Evolutionary conservation across 2,888 invertebrate species (phyloP).

Genomic region (Mellilla xanthometata): DNA sequence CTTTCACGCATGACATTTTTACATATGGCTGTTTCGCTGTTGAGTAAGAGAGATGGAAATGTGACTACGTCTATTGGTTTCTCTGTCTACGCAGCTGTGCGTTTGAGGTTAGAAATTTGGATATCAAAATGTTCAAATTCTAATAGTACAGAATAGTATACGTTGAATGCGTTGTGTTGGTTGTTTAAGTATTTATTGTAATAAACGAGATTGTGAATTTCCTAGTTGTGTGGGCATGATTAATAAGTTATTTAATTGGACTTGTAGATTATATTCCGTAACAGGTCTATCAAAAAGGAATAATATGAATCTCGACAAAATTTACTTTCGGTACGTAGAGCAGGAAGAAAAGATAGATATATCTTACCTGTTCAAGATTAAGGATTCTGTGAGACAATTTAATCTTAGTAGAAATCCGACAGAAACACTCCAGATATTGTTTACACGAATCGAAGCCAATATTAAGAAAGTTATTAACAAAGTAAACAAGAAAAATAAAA

Average conservation of each 20-base stretch:
- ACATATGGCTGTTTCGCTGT: too few species aligned
- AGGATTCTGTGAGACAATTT: constrained; percentile 81
- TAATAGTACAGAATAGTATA: too few species aligned
- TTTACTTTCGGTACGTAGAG: constrained; percentile 62
- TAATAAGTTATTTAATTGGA: constrained; percentile 31
- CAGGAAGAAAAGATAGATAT: constrained; percentile 65
- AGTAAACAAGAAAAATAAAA: constrained; percentile 62
- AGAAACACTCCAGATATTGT: constrained; percentile 84
- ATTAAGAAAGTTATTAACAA: constrained; percentile 83
- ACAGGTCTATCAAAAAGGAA: constrained; percentile 51
- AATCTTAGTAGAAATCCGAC: constrained; percentile 86
- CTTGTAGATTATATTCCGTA: constrained; percentile 46
- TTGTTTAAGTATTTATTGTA: too few species aligned
- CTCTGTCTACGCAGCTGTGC: too few species aligned
- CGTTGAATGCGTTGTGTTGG: too few species aligned
- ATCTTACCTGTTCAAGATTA: constrained; percentile 60
- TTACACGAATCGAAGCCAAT: constrained; percentile 84
- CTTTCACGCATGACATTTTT: too few species aligned
- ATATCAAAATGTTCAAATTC: too few species aligned
- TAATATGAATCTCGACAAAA: constrained; percentile 61
- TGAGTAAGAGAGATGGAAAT: too few species aligned
- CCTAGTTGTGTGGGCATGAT: constrained; percentile 50
- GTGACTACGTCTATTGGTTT: too few species aligned
- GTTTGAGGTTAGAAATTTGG: too few species aligned
- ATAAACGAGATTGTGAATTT: too few species aligned